Evolutionary conservation across 2,888 invertebrate species (phyloP).

Genomic region (Cephus spinipes): DNA sequence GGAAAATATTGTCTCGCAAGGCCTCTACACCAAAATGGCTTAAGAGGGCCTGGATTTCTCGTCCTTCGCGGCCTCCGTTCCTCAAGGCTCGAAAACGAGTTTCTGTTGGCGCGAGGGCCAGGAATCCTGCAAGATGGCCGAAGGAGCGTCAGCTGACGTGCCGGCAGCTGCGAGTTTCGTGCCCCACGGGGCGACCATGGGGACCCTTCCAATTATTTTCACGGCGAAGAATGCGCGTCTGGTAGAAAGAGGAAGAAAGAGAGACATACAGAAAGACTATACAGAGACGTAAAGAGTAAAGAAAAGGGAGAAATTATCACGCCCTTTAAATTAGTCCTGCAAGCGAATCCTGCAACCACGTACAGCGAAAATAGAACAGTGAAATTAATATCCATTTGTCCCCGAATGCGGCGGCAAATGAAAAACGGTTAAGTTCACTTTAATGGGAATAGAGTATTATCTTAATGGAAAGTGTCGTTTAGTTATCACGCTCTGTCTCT

Average conservation of each 20-base stretch:
- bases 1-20: neutral
- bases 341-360: neutral
- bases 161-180: neutral
- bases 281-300: neutral
- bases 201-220: constrained; percentile 8
- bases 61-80: constrained; percentile 5
- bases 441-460: neutral
- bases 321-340: neutral
- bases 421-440: neutral
- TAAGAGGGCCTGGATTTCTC: neutral
- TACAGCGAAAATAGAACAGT: too few relatives aligned
- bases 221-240: neutral
- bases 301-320: neutral
- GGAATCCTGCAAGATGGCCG: neutral
- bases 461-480: neutral
- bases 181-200: constrained; percentile 5
- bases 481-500: neutral
- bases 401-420: neutral
- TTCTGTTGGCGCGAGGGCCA: constrained; percentile 5
- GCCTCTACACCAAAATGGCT: neutral
- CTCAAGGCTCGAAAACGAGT: constrained; percentile 2
- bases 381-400: too few relatives aligned
- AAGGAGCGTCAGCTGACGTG: constrained; percentile 3
- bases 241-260: neutral
- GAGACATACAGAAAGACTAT: neutral